These are phyloP conservation scores for Leptopilina boulardi DNA, from an alignment of 1,140 invertebrate species.

Conservation along the genomic window DNA sequence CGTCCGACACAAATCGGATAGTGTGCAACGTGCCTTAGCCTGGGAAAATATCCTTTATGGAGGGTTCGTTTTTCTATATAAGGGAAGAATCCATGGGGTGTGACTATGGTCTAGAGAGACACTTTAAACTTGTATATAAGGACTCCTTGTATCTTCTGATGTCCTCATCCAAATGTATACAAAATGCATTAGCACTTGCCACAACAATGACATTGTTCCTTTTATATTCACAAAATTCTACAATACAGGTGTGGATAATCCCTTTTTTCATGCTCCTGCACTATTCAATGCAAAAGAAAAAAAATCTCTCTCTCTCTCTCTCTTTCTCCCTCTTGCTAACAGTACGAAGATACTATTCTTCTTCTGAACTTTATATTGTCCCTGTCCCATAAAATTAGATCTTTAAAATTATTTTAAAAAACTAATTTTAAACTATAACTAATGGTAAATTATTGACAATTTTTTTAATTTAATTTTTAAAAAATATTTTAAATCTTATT, in stretches of 20 bases:
- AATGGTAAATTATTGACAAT: too few relatives aligned
- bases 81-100: not conserved
- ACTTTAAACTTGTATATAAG: not conserved
- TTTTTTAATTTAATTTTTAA: too few relatives aligned
- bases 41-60: not conserved
- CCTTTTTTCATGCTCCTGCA: not conserved
- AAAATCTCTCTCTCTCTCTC: too few relatives aligned
- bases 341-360: too few relatives aligned
- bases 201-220: not conserved
- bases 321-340: too few relatives aligned
- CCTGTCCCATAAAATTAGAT: too few relatives aligned
- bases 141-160: constrained; percentile 6
- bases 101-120: not conserved
- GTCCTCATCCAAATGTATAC: constrained; percentile 7
- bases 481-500: too few relatives aligned
- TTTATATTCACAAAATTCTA: not conserved
- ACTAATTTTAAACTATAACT: too few relatives aligned
- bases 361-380: too few relatives aligned
- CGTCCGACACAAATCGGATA: too few relatives aligned
- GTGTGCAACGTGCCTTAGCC: too few relatives aligned
- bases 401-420: too few relatives aligned
- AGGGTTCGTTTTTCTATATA: not conserved
- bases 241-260: not conserved
- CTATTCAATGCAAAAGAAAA: not conserved
- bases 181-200: constrained; percentile 1